Evolutionary conservation across 1,140 invertebrate genomes (phyloP).

Genomic region (Drosophila obscura): DNA sequence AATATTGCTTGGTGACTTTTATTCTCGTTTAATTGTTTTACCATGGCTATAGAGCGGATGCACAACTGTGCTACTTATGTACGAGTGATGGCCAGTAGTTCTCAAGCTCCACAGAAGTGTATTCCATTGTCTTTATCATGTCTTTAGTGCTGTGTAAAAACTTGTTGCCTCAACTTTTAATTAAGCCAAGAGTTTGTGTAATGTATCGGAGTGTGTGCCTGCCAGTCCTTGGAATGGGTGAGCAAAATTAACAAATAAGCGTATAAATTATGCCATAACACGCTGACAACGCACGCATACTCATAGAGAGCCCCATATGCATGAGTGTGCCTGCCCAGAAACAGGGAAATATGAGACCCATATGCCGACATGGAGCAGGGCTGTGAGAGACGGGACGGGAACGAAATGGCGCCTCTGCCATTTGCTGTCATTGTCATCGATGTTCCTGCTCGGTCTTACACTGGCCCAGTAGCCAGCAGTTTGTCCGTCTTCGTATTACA

Average conservation of each 20-base stretch:
- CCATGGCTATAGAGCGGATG: too few relatives aligned
- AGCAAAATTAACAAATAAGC: slow-evolving; percentile 77
- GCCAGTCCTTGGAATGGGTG: slow-evolving; percentile 42
- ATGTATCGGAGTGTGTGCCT: slow-evolving; percentile 35
- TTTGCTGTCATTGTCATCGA: slow-evolving; percentile 66
- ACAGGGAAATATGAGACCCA: slow-evolving; percentile 66
- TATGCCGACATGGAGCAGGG: slow-evolving; percentile 22
- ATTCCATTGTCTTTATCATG: slow-evolving; percentile 15
- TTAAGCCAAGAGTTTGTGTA: slow-evolving; percentile 72
- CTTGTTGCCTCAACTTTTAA: slow-evolving; percentile 73
- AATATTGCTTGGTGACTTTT: too few relatives aligned
- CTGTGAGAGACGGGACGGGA: slow-evolving; percentile 4
- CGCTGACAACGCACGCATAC: slow-evolving; percentile 43
- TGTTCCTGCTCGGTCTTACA: slow-evolving; percentile 25
- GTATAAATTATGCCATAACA: slow-evolving; percentile 76
- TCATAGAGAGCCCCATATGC: not conserved
- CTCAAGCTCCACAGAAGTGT: slow-evolving; percentile 18
- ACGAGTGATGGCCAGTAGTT: too few relatives aligned
- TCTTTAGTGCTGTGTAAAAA: slow-evolving; percentile 13
- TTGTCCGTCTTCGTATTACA: slow-evolving; percentile 66
- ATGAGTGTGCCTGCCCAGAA: slow-evolving; percentile 14
- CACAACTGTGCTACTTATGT: too few relatives aligned
- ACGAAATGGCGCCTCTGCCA: slow-evolving; percentile 48
- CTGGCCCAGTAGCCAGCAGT: slow-evolving; percentile 28
- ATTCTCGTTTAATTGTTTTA: too few relatives aligned